Evolutionary conservation across 1,140 invertebrate genomes (phyloP), one percentile per base, ranked within the genome.

Genomic region (Lasioglossum albipes): DNA sequence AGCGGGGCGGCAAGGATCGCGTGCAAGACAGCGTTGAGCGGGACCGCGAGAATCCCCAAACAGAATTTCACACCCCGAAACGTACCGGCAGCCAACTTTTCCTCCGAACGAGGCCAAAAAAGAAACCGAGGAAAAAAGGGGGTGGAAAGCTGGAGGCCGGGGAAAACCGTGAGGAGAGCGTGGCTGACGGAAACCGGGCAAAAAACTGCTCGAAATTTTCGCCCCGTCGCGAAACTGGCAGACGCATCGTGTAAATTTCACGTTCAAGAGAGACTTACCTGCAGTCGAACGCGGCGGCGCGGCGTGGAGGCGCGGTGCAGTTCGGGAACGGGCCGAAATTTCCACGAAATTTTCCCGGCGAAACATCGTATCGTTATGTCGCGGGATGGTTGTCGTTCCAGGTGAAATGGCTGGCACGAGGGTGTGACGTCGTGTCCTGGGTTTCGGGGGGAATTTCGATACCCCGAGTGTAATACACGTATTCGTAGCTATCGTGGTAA

Each of bases 401-500:
- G 45, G 61, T 71, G 79, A 62, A 84, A 61, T 74, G 61, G 74
- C 77, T 74, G 45, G 7, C 20, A 36, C 20, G 5, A 2, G 12
- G 62, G 52, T 18, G 36, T 10, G 66, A 12, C 16, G 31, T 36
- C 10, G 45, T 20, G 27, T 27, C 27, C 65, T 31, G 31, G 31
- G 31, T 7, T 27, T 0, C 12, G 57, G 36, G 54, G 65, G 68
- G 49, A 71, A 66, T 81, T 85, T 82, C 83, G 82, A 81, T 84
- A 68, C 82, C 36, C 16, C n/a, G 74, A 57, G 57, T 76, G 79
- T 88, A 86, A 89, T 89, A 88, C 76, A 82, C 70, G 89, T 87
- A 89, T 87, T 87, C 82, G 79, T 87, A 88, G 82, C 82, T 83
- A 89, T 88, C 84, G 80, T 42, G 75, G 89, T 87, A 89, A 90